phyloP scores from a whole-genome alignment of 2,113 vertebrate genomes.

The Meriones unguiculatus region DNA sequence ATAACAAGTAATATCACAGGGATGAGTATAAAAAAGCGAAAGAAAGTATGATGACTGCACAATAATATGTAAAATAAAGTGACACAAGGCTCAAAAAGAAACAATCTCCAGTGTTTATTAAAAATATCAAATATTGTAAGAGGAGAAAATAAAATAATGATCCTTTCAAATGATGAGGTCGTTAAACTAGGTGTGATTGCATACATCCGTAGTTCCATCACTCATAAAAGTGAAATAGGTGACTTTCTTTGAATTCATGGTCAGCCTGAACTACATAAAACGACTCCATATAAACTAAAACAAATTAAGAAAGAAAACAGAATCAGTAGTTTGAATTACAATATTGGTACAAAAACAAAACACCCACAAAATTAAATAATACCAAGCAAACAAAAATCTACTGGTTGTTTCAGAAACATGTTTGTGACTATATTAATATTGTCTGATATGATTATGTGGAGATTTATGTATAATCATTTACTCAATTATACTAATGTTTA shows the following conservation, averaged over 20 bases:
- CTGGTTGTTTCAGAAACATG: neutral
- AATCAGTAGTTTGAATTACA: too few relatives aligned
- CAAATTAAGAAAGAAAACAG: too few relatives aligned
- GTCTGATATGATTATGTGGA: neutral
- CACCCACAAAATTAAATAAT: too few relatives aligned
- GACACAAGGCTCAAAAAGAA: neutral
- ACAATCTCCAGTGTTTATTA: neutral
- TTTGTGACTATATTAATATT: neutral
- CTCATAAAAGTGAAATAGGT: too few relatives aligned
- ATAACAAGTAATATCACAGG: neutral
- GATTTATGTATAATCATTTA: neutral
- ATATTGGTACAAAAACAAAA: too few relatives aligned
- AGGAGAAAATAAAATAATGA: neutral
- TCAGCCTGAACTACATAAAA: too few relatives aligned
- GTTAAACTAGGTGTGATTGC: neutral
- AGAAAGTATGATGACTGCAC: neutral
- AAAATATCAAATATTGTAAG: neutral
- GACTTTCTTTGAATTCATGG: too few relatives aligned
- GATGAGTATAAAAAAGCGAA: neutral
- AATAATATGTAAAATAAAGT: neutral
- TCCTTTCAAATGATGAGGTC: neutral
- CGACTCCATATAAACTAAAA: too few relatives aligned
- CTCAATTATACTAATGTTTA: neutral
- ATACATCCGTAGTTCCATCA: neutral
- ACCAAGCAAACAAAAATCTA: too few relatives aligned